Evolutionary conservation across 2,797 vertebrate species (phyloP).

Genomic region (Coilia nasus): DNA sequence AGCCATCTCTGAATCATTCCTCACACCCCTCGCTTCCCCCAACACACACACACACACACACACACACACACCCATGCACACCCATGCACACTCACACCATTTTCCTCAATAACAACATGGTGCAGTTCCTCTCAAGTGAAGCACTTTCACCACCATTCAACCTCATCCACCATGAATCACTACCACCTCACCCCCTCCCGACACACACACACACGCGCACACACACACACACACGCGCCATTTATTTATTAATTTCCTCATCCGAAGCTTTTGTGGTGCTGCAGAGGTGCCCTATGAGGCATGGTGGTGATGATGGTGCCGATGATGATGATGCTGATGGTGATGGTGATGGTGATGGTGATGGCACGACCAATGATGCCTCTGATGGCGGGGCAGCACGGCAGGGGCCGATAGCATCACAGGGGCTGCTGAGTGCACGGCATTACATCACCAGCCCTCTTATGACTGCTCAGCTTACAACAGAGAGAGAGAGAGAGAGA

Average conservation of each 20-base stretch:
- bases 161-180: conserved; percentile 18
- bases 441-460: conserved; percentile 75
- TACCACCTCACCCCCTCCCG: neutral
- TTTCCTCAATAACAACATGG: conserved; percentile 19
- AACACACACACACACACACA: conserved; percentile 33
- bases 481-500: conserved; percentile 9
- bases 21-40: conserved; percentile 26
- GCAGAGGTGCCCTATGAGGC: conserved; percentile 3
- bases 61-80: conserved; percentile 47
- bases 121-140: neutral
- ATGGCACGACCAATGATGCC: conserved; percentile 34
- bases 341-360: conserved; percentile 15
- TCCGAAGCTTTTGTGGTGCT: conserved; percentile 11
- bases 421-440: conserved; percentile 60
- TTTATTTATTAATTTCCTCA: conserved; percentile 27
- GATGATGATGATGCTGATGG: conserved; percentile 27
- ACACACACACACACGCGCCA: conserved; percentile 50
- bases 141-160: conserved; percentile 15
- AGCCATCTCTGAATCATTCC: conserved; percentile 18
- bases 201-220: neutral
- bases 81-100: conserved; percentile 36
- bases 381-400: conserved; percentile 49
- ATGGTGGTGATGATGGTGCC: conserved; percentile 32
- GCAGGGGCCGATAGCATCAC: conserved; percentile 64
- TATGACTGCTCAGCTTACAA: conserved; percentile 48